Evolutionary conservation across 2,888 invertebrate species (phyloP), one percentile per base, ranked within the genome.

Genomic region (Pasiphila rectangulata): DNA sequence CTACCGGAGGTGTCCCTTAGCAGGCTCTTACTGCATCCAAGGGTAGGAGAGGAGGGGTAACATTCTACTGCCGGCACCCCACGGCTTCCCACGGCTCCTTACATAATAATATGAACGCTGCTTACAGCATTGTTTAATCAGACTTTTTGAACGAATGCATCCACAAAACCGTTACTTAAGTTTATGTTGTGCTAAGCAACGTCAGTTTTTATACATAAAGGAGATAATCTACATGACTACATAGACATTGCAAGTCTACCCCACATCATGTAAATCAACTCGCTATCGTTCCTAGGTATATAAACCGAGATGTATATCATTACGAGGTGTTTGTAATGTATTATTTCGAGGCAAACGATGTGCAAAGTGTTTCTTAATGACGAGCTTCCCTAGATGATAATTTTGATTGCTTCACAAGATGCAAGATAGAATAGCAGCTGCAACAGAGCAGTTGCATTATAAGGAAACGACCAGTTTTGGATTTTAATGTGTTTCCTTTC

Each of bases 401-500:
- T 43, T 39, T 55, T 23, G 29, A 55, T 59, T 56, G 50, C 51
- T 45, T 48, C 55, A 55, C 55, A 51, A 59, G 55, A 42, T 46
- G 24, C 37, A 41, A 29, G 44, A 42, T 40, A 42, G 13, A 16
- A 20, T 7, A 46, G 16, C 39, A 36, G 25, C 16, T n/a, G n/a
- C n/a, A 35, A 42, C 36, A 20, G 32, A 32, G 13, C 24, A 25
- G 47, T 52, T 39, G 51, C 55, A 66, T 64, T 61, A 59, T 54
- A 56, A 45, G 66, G 63, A 70, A 70, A 68, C 58, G 4, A 54
- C 56, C 52, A 54, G 46, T 43, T 53, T 54, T 37, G 48, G 54
- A 67, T 64, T 63, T 59, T 54, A 43, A 57, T 49, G 41, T 40
- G 48, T 59, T 59, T 67, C 62, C 65, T 67, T 57, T 63, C 62